A percentile compares a stretch with the other conserved stretches of the same genome.
These are phyloP conservation scores for Lucilia cuprina DNA, from an alignment of 1,140 invertebrate species.

Conservation along the genomic window DNA sequence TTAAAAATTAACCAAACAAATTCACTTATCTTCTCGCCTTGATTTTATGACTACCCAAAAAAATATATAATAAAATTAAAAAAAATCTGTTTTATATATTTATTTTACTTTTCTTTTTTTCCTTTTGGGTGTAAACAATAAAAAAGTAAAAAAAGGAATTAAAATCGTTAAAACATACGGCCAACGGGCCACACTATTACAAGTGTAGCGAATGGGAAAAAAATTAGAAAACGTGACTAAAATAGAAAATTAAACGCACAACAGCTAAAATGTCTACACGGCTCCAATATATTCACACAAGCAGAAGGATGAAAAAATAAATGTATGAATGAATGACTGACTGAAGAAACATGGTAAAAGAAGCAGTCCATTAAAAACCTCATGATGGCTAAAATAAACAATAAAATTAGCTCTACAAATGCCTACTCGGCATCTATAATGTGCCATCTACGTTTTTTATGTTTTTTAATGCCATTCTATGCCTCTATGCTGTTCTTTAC, in stretches of 20 bases:
- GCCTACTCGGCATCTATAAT: constrained; percentile 2
- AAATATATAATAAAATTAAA: not conserved
- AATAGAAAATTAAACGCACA: not conserved
- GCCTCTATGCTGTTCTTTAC: too few relatives aligned
- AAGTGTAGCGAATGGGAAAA: not conserved
- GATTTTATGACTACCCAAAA: not conserved
- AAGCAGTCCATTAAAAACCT: constrained; percentile 17
- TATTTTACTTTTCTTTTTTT: not conserved
- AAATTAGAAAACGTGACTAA: constrained; percentile 30
- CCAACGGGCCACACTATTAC: not conserved
- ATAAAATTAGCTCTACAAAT: constrained; percentile 31
- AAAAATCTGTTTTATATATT: constrained; percentile 12
- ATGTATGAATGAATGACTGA: not conserved
- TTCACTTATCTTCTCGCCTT: constrained; percentile 14
- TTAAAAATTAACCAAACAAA: not conserved
- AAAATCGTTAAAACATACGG: constrained; percentile 19
- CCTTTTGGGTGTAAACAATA: not conserved
- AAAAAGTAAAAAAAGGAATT: not conserved
- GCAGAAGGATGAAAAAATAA: not conserved
- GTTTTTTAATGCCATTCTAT: too few relatives aligned
- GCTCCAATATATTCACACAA: not conserved
- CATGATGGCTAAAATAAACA: constrained; percentile 25
- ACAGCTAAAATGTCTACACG: not conserved
- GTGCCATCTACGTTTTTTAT: not conserved
- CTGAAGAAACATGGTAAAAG: not conserved